Base-by-base conservation (phyloP, 2,113 vertebrate genomes). In the Tyrannus savana region DNA sequence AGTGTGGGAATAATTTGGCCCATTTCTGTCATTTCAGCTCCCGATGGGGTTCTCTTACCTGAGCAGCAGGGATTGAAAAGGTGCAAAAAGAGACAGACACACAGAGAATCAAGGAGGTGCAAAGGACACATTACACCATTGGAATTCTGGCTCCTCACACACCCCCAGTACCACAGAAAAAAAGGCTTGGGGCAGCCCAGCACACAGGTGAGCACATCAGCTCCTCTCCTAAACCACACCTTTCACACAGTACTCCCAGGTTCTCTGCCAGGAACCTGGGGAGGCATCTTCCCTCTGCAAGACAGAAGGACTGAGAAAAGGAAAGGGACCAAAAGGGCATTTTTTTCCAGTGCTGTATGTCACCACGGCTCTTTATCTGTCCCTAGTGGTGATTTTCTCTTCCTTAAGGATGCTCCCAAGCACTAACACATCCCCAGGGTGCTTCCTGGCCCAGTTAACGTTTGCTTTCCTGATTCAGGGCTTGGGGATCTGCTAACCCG, bases 41-140 rank as follows among this genome's bases (percentile, higher is more conserved):
- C 30, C 53, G 22, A 13, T 0, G 0, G 7, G 10, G 18, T 15
- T 72, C 30, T 49, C 8, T 44, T 28, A 60, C n/a, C n/a, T 47
- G 39, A 63, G 19, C 59, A 68, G 33, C 0, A 0, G 23, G 41
- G n/a, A 39, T 21, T 47, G 37, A 56, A 46, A 14, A 9, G 21
- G 33, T 3, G 33, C 33, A 37, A 12, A 14, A 25, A 41, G 84
- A 42, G 35, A 37, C 15, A 14, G 52, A 55, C 39, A 39, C 30
- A 16, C 0, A 15, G 59, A 39, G 24, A n/a, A 44, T 10, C 16
- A 14, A 66, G 76, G 25, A 33, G 55, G 23, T 8, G 14, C 30
- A 44, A 19, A 46, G n/a, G 33, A 22, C 12, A 8, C 18, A 0
- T 6, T 6, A 31, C 14, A 9, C 25, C 2, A 0, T 5, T 27